Conservation (phyloP, 2,888 invertebrate genomes). For the Nebria brevicollis region DNA sequence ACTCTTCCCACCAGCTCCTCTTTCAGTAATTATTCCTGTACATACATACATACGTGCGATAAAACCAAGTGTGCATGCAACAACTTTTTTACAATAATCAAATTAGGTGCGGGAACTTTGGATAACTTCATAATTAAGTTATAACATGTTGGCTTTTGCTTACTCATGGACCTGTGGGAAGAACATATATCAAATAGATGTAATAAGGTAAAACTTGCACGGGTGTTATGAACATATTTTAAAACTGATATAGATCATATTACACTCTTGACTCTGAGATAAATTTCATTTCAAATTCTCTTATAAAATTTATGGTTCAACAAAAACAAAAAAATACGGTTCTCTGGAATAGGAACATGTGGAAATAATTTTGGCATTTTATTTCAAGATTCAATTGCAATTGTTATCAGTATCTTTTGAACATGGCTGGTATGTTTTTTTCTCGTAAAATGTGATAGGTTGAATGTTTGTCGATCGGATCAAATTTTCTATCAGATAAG, state of each 20-base stretch:
- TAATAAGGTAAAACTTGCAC: background rate
- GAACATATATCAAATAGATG: conserved; percentile 1
- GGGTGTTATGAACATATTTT: background rate
- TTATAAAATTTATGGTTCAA: background rate
- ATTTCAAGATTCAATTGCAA: no score
- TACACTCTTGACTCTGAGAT: background rate
- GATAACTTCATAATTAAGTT: background rate
- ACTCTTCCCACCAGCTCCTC: background rate
- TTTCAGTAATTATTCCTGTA: background rate
- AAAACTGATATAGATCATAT: background rate
- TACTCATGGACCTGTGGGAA: background rate
- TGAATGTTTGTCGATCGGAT: no score
- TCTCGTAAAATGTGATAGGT: no score
- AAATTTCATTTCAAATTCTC: background rate
- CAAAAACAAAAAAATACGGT: background rate
- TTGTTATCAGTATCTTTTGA: no score
- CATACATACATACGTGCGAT: background rate
- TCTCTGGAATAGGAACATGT: no score
- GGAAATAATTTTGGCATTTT: no score
- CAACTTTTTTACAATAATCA: background rate
- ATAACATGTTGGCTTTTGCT: background rate
- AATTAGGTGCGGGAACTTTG: background rate
- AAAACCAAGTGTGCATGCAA: background rate
- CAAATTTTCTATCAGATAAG: no score
- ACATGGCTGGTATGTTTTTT: no score